Conservation (phyloP, 1,140 invertebrate genomes). For the Drosophila truncata region DNA sequence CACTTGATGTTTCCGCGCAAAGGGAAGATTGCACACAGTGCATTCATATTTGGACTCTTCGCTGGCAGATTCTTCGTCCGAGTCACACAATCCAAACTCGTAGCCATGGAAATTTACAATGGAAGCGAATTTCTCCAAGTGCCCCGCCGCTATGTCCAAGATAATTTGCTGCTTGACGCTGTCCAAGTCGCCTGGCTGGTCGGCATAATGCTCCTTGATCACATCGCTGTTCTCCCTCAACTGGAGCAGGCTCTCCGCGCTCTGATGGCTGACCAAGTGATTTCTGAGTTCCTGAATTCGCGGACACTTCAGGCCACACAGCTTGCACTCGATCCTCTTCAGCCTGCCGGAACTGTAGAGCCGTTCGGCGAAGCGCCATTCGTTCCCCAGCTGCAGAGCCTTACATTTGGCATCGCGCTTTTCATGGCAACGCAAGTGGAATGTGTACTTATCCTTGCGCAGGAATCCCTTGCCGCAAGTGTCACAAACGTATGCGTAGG, state of each 20-base stretch:
- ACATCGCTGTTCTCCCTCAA: conserved; percentile 56
- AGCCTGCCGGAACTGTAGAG: conserved; percentile 57
- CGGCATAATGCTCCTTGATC: conserved; percentile 49
- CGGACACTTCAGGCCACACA: conserved; percentile 51
- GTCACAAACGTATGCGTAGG: conserved; percentile 41
- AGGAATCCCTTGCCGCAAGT: conserved; percentile 65
- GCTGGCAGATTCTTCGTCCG: conserved; percentile 56
- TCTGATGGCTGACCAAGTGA: conserved; percentile 48
- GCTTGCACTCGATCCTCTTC: conserved; percentile 60
- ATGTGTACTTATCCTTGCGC: conserved; percentile 71
- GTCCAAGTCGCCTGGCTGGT: conserved; percentile 21
- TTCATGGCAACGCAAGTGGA: conserved; percentile 61
- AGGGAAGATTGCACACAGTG: conserved; percentile 40
- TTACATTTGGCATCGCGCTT: conserved; percentile 33
- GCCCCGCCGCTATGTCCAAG: conserved; percentile 45
- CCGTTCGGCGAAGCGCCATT: conserved; percentile 66
- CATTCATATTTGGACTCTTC: conserved; percentile 52
- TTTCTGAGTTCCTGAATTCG: conserved; percentile 51
- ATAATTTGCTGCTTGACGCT: conserved; percentile 46
- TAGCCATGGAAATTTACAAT: conserved; percentile 72
- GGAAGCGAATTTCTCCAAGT: conserved; percentile 51
- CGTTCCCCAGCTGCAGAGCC: conserved; percentile 22
- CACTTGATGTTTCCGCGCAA: conserved; percentile 57
- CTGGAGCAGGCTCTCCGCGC: conserved; percentile 33
- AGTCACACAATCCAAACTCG: conserved; percentile 70